These are phyloP conservation scores for Chymomyza costata DNA, from an alignment of 1,140 invertebrate genomes.

Conservation along the genomic window DNA sequence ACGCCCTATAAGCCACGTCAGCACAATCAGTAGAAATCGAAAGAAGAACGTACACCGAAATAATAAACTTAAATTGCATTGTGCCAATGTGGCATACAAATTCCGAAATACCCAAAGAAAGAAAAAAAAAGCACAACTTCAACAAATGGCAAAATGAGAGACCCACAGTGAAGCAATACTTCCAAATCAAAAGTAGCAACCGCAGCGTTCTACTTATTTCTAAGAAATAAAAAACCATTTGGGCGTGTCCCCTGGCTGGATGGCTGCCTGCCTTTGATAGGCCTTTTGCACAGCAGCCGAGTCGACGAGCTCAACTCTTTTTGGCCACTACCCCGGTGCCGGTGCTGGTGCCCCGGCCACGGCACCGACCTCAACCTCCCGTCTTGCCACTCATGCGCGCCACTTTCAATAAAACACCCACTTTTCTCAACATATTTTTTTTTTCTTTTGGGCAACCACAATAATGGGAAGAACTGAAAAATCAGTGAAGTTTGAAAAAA, in stretches of 20 bases:
- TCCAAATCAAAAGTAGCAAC: conserved; percentile 22
- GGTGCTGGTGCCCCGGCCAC: background rate
- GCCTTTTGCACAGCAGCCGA: conserved; percentile 9
- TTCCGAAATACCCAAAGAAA: conserved; percentile 1
- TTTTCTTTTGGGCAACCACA: conserved; percentile 29
- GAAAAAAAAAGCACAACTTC: conserved; percentile 8
- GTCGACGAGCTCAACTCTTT: too few species aligned
- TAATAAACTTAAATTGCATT: conserved; percentile 8
- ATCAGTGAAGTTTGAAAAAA: conserved; percentile 8
- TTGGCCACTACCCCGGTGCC: too few species aligned
- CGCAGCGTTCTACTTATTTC: conserved; percentile 53
- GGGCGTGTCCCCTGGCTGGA: conserved; percentile 50
- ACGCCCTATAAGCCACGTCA: background rate
- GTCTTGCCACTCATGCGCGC: conserved; percentile 56
- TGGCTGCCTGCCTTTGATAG: conserved; percentile 15
- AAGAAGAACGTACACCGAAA: too few species aligned
- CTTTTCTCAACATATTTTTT: conserved; percentile 34
- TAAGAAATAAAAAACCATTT: conserved; percentile 69
- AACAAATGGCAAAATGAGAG: conserved; percentile 33
- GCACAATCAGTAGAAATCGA: too few species aligned
- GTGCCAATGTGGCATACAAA: conserved; percentile 10
- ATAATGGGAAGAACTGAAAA: conserved; percentile 36
- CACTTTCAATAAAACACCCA: conserved; percentile 67
- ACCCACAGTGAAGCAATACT: conserved; percentile 20
- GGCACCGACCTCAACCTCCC: conserved; percentile 1